phyloP scores from a whole-genome alignment of 2,888 invertebrate genomes.

The Euzophera pinguis region DNA sequence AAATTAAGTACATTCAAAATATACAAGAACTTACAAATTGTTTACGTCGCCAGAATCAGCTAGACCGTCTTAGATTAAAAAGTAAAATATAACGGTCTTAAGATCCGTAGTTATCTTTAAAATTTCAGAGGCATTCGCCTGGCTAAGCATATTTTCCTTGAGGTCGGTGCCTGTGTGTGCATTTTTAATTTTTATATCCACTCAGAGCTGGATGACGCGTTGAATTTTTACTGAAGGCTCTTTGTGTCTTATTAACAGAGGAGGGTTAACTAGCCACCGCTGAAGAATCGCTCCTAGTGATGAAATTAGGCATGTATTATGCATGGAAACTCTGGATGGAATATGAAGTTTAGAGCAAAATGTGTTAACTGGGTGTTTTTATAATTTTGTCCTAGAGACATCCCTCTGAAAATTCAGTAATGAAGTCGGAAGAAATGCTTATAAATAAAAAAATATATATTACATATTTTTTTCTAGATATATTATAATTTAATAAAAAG shows the following conservation, averaged over 20 bases:
- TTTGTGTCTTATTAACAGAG: conserved; percentile 64
- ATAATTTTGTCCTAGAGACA: too few relatives aligned
- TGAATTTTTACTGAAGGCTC: conserved; percentile 73
- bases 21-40: too few relatives aligned
- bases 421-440: too few relatives aligned
- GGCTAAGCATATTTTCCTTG: conserved; percentile 65
- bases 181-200: conserved; percentile 72
- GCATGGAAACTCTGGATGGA: neutral
- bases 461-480: too few relatives aligned
- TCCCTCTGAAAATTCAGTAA: too few relatives aligned
- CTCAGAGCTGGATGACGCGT: conserved; percentile 57
- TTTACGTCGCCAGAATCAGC: neutral
- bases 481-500: too few relatives aligned
- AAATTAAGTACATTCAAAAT: neutral
- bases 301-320: conserved; percentile 5
- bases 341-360: neutral
- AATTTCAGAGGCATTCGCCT: conserved; percentile 47
- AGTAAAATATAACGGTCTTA: neutral
- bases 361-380: too few relatives aligned
- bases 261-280: conserved; percentile 44
- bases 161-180: conserved; percentile 45
- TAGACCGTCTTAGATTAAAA: neutral
- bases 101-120: conserved; percentile 36
- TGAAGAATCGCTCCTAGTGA: conserved; percentile 14
- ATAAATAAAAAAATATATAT: too few relatives aligned